Base-by-base conservation (phyloP, 2,888 invertebrate species). In the Ischnura elegans region DNA sequence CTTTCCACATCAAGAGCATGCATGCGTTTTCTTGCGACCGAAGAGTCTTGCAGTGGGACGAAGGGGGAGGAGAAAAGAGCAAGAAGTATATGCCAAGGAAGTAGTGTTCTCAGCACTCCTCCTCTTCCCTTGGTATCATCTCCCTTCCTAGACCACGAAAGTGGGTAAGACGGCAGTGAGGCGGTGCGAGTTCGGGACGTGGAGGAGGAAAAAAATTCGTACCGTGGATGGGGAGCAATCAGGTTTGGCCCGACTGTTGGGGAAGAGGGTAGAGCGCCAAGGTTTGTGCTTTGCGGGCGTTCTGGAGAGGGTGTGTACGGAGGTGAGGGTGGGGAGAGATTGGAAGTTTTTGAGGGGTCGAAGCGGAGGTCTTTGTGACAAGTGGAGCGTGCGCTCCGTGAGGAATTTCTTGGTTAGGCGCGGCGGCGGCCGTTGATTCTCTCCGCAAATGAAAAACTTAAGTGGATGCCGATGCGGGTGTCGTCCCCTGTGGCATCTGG, bases 351-450 rank as follows among this genome's bases (percentile, higher is more conserved):
- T 43, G 86, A 46, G 86, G 61, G 47, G 47, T n/a, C 16, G 51
- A 51, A n/a, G 43, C 10, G 90, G 3, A 42, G 55, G 76, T 76
- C 76, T 43, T 51, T n/a, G 61, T 87, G 87, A 87, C 87, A 87
- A 87, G 87, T 55, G 87, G 42, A 87, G 87, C 87, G 61, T 90
- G 90, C n/a, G n/a, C 43, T 61, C 43, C 61, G 90, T 90, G 61
- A 90, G 90, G 90, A 90, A 90, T 90, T 90, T 43, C 90, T 90
- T 43, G 90, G 90, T 90, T 90, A 90, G 61, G 61, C 90, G 61
- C 43, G 51, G 51, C 61, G 61, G 61, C 43, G 51, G 51, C 61
- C 61, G 90, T 90, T 90, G 90, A 90, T 90, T 90, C 61, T 90
- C n/a, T 55, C 43, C 43, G 90, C 55, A 90, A 90, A 76, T 76